A percentile compares a stretch with the other conserved stretches of the same genome.
Evolutionary conservation across 2,797 vertebrate species (phyloP).

Genomic region (Melanotaenia parkinsoni): DNA sequence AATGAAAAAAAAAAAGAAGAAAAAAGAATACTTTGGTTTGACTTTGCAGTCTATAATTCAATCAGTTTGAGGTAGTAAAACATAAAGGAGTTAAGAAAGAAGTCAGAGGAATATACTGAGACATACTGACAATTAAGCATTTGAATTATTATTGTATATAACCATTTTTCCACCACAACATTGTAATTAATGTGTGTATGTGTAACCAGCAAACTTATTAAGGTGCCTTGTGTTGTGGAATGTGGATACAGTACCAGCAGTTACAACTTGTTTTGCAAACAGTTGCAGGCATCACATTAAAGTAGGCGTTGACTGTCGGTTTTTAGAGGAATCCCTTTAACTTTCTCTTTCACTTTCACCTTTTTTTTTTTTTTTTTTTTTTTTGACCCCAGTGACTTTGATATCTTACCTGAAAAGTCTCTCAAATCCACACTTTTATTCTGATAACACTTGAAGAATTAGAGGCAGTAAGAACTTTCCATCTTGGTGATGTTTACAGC

Average conservation of each 20-base stretch:
- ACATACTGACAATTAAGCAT: not conserved
- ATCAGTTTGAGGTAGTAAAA: too few relatives aligned
- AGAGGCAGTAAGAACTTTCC: rapidly evolving
- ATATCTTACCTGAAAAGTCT: not conserved
- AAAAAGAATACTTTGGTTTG: too few relatives aligned
- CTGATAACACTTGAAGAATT: not conserved
- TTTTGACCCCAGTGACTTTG: not conserved
- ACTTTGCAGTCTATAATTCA: too few relatives aligned
- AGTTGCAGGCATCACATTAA: not conserved
- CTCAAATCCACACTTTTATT: not conserved
- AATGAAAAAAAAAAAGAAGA: too few relatives aligned
- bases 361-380: too few relatives aligned
- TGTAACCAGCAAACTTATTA: too few relatives aligned
- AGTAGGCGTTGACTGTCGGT: not conserved
- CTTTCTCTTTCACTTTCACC: not conserved
- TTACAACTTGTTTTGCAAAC: conserved; percentile 36
- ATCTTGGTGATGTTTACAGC: conserved; percentile 12
- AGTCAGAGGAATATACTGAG: not conserved
- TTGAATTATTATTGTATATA: not conserved
- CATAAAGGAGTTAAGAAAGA: not conserved
- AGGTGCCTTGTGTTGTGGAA: not conserved
- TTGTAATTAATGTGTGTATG: not conserved
- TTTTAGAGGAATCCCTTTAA: not conserved
- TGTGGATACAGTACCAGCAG: not conserved
- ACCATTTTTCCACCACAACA: not conserved